Evolutionary conservation across 2,888 invertebrate species (phyloP).

Genomic region (Leptinotarsa juncta): DNA sequence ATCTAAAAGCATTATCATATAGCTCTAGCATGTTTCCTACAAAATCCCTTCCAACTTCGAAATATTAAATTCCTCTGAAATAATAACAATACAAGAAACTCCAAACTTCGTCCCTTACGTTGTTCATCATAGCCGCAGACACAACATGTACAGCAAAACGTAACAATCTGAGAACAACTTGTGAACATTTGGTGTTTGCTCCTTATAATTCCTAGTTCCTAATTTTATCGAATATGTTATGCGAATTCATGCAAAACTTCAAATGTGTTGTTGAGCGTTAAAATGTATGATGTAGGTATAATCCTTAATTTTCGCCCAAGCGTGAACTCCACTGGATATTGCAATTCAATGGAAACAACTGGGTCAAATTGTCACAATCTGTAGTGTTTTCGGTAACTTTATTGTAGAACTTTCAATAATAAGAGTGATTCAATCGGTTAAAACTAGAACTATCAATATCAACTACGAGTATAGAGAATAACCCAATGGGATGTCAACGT

Average conservation of each 20-base stretch:
- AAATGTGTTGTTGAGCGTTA: background rate
- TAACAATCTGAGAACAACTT: background rate
- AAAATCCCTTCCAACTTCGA: background rate
- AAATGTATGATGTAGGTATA: background rate
- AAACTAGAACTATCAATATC: no score
- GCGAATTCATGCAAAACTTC: background rate
- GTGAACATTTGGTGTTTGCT: conserved; percentile 9
- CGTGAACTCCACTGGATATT: background rate
- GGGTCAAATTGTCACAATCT: background rate
- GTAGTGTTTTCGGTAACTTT: background rate
- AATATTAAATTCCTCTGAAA: conserved; percentile 1
- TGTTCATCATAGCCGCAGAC: background rate
- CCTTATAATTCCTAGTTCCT: background rate
- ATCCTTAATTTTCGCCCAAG: background rate
- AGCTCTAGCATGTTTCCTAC: background rate
- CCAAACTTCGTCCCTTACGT: background rate
- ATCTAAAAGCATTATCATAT: background rate
- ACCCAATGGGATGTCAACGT: no score
- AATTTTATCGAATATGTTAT: conserved; percentile 8
- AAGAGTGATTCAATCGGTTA: no score
- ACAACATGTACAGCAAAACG: conserved; percentile 9
- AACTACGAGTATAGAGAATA: no score
- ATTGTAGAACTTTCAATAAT: no score
- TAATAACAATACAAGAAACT: conserved; percentile 11
- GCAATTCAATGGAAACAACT: background rate